phyloP scores from a whole-genome alignment of 2,888 invertebrate species.

The Podotricha telesiphe region DNA sequence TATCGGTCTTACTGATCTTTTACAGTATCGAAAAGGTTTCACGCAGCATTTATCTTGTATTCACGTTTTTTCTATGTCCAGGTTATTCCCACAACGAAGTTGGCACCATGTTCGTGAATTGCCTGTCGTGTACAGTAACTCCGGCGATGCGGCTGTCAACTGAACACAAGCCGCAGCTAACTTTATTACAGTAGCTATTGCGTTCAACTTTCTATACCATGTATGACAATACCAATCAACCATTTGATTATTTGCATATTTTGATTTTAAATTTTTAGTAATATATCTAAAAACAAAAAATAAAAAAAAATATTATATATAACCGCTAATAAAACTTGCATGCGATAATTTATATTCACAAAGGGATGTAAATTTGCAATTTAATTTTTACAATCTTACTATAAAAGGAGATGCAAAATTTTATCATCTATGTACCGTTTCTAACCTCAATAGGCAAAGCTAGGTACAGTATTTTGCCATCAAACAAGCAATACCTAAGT shows the following conservation, averaged over 20 bases:
- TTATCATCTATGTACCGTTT: neutral
- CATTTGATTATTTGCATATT: neutral
- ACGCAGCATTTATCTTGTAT: constrained; percentile 11
- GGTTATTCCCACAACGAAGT: constrained; percentile 2
- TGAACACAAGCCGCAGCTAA: neutral
- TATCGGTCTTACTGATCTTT: constrained; percentile 2
- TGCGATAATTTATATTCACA: no score
- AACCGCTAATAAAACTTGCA: no score
- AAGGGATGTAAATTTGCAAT: no score
- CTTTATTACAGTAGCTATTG: neutral
- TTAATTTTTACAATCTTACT: no score
- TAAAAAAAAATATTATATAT: no score
- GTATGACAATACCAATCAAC: neutral
- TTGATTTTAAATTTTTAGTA: neutral
- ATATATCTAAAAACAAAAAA: no score
- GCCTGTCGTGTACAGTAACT: neutral
- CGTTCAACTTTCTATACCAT: neutral
- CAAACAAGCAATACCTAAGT: neutral
- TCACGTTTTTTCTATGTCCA: constrained; percentile 5
- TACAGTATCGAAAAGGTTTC: constrained; percentile 6
- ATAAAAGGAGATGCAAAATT: neutral
- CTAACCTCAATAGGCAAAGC: neutral
- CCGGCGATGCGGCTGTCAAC: constrained; percentile 1
- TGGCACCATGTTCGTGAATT: neutral
- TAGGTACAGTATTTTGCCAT: neutral